Percentiles rank a stretch among this genome's conserved stretches.
Evolutionary conservation across 2,888 invertebrate genomes (phyloP).

Genomic region (Allophyes oxyacanthae): DNA sequence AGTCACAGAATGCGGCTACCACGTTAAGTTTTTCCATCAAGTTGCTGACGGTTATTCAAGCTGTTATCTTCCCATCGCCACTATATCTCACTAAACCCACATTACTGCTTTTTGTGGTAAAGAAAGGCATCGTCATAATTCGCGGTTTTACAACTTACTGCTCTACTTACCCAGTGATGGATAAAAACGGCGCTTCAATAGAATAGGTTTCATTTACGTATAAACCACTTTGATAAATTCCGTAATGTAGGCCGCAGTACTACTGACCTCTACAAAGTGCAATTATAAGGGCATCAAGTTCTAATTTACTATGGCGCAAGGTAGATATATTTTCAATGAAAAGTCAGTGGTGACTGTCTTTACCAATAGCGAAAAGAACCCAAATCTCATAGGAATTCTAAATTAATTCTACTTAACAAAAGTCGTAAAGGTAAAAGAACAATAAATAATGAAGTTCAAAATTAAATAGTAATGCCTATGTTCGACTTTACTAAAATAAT

Average conservation of each 20-base stretch:
- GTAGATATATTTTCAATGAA: too few species aligned
- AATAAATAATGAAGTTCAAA: slow-evolving; percentile 17
- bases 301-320: neutral
- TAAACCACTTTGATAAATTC: slow-evolving; percentile 14
- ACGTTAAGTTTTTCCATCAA: neutral
- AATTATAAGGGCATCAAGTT: neutral
- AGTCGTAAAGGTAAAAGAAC: neutral
- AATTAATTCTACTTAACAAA: too few species aligned
- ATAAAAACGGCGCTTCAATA: slow-evolving; percentile 32
- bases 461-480: slow-evolving; percentile 33
- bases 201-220: slow-evolving; percentile 20
- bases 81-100: slow-evolving; percentile 22
- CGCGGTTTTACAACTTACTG: slow-evolving; percentile 47
- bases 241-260: neutral
- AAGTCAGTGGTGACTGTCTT: too few species aligned
- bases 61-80: slow-evolving; percentile 19
- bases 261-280: neutral
- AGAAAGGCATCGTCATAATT: slow-evolving; percentile 44
- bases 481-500: slow-evolving; percentile 55
- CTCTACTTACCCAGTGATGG: slow-evolving; percentile 40
- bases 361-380: too few species aligned
- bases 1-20: neutral
- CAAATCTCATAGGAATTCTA: too few species aligned
- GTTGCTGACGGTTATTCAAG: neutral
- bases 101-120: slow-evolving; percentile 47